Base-by-base conservation (phyloP, 1,140 invertebrate genomes). In the Bathynomus jamesi region DNA sequence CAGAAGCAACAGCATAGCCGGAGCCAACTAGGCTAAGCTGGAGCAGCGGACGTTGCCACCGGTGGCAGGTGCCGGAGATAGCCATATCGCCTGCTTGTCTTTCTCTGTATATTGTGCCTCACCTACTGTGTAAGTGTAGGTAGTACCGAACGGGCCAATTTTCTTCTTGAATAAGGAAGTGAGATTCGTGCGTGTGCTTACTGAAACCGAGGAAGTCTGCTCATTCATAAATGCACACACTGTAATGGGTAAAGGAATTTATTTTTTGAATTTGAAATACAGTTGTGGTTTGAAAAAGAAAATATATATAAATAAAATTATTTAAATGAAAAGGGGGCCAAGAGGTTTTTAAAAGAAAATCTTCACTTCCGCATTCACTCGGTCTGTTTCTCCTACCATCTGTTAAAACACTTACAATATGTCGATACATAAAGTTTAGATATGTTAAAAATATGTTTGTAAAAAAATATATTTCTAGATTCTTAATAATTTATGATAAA, bases 391-490 rank as follows among this genome's bases (percentile, higher is more conserved):
- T 53, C 40, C 40, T 53, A 53, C 40, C 40, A 53, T 11, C 40
- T 53, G 40, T 53, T 53, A 53, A 11, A 53, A 17, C 40, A 53
- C 40, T 53, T 53, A 53, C n/a, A n/a, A n/a, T 17, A 53, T 53
- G 40, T 53, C 21, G 40, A 53, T 53, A 53, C 21, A 53, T 53
- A 21, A 53, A 53, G 40, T 53, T 53, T 17, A 53, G 11, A 53
- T 17, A 53, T 53, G 40, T 53, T 53, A 53, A 53, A 53, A 53
- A 64, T 64, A 64, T 64, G 28, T 64, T 28, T 64, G 28, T 64
- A 64, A 28, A 64, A 28, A 64, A 28, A 64, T 64, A 64, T 64
- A 64, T 64, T 10, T 64, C 25, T 28, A 64, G 25, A 64, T 64
- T 28, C 28, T 28, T 64, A 64, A 28, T 4, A 24, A 28, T 64